Conservation (phyloP, 2,113 vertebrate genomes). For the Passer montanus region DNA sequence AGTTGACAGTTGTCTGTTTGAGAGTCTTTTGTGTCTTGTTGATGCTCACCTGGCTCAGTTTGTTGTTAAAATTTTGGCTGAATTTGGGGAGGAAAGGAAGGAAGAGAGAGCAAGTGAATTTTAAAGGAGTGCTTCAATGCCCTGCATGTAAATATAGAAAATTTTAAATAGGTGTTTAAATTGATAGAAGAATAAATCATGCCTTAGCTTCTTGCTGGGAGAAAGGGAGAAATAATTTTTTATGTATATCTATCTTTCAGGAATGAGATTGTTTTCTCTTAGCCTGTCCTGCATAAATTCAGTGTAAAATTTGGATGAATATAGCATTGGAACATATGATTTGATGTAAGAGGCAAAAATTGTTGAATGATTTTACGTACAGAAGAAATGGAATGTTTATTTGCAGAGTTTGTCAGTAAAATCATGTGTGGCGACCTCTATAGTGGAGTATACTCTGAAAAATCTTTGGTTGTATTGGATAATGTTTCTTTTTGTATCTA, state of each 20-base stretch:
- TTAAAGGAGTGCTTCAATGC: not conserved
- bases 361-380: not conserved
- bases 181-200: not conserved
- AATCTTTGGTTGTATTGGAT: conserved; percentile 6
- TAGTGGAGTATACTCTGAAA: not conserved
- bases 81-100: not conserved
- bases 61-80: not conserved
- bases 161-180: not conserved
- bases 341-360: not conserved
- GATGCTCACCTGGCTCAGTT: not conserved
- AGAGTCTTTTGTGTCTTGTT: not conserved
- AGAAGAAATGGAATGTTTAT: not conserved
- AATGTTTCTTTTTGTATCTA: no score
- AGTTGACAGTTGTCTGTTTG: not conserved
- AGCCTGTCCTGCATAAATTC: no score
- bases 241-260: not conserved
- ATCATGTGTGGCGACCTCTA: conserved; percentile 6
- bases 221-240: not conserved
- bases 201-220: not conserved
- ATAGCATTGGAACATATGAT: not conserved
- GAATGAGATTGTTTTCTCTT: not conserved
- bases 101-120: not conserved
- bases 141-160: not conserved
- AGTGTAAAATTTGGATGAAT: not conserved
- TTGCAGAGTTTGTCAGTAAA: conserved; percentile 5